These are phyloP conservation scores for Brachypteracias leptosomus DNA, from an alignment of 2,113 vertebrate species.

Conservation along the genomic window DNA sequence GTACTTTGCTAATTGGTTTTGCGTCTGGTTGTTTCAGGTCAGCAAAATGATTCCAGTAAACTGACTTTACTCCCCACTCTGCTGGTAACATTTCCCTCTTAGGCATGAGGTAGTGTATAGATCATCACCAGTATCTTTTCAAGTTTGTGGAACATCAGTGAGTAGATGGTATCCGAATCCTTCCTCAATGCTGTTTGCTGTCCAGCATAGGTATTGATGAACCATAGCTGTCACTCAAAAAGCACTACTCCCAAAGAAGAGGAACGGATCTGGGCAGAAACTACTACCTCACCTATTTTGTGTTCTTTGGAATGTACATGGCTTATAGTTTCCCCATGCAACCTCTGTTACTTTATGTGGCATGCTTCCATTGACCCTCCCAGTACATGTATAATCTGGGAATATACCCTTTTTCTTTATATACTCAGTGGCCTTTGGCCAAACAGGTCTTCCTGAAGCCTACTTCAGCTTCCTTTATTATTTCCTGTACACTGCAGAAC, in stretches of 20 bases:
- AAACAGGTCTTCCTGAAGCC: background rate
- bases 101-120: background rate
- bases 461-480: background rate
- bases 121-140: background rate
- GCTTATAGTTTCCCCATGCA: background rate
- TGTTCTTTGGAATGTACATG: background rate
- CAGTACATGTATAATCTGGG: background rate
- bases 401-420: background rate
- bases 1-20: constrained; percentile 1
- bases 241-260: background rate
- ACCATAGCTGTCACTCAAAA: background rate
- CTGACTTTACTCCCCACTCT: background rate
- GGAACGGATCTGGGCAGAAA: background rate
- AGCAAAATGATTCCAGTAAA: constrained; percentile 14
- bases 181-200: background rate
- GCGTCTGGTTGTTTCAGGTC: background rate
- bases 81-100: background rate
- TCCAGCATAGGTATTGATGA: background rate
- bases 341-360: background rate
- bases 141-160: background rate
- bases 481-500: background rate
- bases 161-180: background rate
- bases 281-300: background rate
- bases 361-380: background rate
- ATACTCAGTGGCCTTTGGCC: background rate